Evolutionary conservation across 2,113 vertebrate genomes (phyloP).

Genomic region (Lepus americanus): DNA sequence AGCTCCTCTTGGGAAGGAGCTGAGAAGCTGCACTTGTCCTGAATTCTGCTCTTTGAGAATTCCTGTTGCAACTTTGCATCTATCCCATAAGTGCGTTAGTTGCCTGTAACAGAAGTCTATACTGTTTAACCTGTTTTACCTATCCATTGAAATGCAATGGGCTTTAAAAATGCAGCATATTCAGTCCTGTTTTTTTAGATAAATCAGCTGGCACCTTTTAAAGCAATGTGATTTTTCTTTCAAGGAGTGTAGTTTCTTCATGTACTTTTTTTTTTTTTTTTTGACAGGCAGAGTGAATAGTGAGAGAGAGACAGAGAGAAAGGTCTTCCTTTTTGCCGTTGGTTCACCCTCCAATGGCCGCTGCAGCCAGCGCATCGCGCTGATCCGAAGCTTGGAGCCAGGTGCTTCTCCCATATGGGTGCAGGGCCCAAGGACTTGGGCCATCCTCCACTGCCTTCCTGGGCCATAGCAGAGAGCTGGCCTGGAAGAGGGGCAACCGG

Average conservation of each 20-base stretch:
- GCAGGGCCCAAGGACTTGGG: too few species aligned
- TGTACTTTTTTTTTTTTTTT: too few species aligned
- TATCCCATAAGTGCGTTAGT: background rate
- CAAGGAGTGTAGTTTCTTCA: background rate
- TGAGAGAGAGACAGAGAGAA: too few species aligned
- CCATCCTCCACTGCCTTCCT: too few species aligned
- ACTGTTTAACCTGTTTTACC: background rate
- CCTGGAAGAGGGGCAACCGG: too few species aligned
- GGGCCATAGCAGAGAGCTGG: too few species aligned
- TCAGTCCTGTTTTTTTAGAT: slow-evolving; percentile 7
- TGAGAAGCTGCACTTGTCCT: background rate
- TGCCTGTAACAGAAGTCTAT: background rate
- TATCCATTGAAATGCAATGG: background rate
- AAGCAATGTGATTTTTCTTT: background rate
- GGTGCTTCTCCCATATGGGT: too few species aligned
- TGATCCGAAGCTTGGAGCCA: too few species aligned
- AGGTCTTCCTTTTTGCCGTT: too few species aligned
- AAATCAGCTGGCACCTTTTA: background rate
- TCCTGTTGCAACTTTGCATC: background rate
- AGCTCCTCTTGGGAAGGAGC: background rate
- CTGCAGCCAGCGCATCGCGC: too few species aligned
- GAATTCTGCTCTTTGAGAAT: background rate
- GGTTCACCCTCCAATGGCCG: too few species aligned
- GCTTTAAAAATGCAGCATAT: background rate
- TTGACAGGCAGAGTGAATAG: too few species aligned